phyloP scores from a whole-genome alignment of 2,113 vertebrate genomes.

The Salvelinus sp. region DNA sequence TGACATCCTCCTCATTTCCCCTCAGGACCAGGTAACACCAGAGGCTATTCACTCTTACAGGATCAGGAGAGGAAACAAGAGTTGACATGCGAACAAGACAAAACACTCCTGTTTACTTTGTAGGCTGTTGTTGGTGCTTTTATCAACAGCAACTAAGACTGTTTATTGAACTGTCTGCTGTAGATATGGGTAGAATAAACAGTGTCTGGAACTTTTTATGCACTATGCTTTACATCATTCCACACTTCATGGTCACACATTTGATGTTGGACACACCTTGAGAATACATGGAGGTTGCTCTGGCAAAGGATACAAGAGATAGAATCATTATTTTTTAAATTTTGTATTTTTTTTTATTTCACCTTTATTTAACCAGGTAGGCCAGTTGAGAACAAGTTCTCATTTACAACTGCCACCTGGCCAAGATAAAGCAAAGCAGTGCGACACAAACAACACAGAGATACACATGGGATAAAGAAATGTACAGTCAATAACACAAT shows the following conservation, averaged over 20 bases:
- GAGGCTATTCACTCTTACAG: background rate
- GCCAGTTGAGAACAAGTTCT: no score
- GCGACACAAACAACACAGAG: no score
- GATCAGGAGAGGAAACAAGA: slow-evolving; percentile 5
- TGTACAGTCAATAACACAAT: no score
- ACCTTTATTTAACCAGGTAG: no score
- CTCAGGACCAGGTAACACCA: slow-evolving; percentile 10
- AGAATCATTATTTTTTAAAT: background rate
- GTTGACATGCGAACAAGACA: background rate
- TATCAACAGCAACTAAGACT: background rate
- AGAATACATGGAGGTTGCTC: slow-evolving; percentile 2
- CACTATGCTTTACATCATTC: background rate
- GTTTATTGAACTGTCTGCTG: background rate
- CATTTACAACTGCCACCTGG: no score
- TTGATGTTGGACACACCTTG: background rate
- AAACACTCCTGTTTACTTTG: background rate
- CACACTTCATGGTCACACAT: background rate
- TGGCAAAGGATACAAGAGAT: background rate
- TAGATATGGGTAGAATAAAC: no score
- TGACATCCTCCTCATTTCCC: background rate
- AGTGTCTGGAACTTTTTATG: no score
- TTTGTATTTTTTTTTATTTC: no score
- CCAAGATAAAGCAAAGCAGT: no score
- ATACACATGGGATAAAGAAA: no score
- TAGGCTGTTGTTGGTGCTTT: background rate